Conservation (phyloP, 2,888 invertebrate genomes). For the Ormyrus labotus region DNA sequence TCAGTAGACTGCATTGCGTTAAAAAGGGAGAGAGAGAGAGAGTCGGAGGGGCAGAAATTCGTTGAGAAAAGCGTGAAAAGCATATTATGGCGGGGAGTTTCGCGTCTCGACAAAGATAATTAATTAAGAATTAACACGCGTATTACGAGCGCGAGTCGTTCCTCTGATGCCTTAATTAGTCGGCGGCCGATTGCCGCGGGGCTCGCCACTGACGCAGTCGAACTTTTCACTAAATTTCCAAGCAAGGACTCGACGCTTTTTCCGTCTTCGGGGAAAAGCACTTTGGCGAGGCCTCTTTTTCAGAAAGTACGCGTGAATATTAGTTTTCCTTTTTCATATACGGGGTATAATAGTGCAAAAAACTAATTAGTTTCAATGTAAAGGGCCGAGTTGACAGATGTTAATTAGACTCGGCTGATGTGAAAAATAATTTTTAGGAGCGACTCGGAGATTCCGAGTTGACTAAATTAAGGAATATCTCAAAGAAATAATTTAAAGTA, state of each 20-base stretch:
- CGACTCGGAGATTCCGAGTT: no score
- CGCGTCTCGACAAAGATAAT: constrained; percentile 66
- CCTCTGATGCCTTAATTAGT: constrained; percentile 68
- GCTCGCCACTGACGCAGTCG: neutral
- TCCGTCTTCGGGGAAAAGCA: neutral
- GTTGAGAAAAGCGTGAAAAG: neutral
- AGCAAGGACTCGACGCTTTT: neutral
- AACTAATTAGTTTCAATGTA: constrained; percentile 32
- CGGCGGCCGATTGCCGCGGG: constrained; percentile 53
- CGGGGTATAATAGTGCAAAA: neutral
- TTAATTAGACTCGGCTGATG: constrained; percentile 20
- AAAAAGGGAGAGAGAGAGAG: constrained; percentile 6
- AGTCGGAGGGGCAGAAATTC: neutral
- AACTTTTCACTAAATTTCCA: constrained; percentile 25
- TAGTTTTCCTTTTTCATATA: neutral
- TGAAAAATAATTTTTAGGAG: no score
- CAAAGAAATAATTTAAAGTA: no score
- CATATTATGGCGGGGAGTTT: neutral
- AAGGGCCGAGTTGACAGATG: neutral
- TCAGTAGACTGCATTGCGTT: neutral
- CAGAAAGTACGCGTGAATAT: no score
- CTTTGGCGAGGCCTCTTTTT: no score
- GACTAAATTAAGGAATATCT: no score
- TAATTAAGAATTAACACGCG: constrained; percentile 74
- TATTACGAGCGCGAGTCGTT: constrained; percentile 43